phyloP scores from a whole-genome alignment of 2,797 vertebrate genomes.

The Megaceryle alcyon region DNA sequence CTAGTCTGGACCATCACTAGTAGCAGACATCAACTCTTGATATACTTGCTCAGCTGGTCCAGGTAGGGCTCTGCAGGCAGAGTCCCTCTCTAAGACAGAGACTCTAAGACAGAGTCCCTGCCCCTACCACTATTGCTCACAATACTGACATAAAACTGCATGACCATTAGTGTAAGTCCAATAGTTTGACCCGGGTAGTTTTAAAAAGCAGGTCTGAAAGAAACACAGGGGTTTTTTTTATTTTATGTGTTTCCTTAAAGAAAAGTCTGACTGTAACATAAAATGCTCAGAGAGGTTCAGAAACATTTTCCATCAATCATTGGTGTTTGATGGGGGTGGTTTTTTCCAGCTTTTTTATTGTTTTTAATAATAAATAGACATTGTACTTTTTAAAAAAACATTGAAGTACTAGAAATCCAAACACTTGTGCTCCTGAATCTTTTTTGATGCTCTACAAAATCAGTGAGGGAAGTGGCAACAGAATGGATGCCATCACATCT shows the following conservation, averaged over 20 bases:
- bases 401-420: neutral
- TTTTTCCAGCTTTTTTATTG: neutral
- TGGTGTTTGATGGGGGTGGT: rapidly evolving
- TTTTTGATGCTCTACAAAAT: neutral
- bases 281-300: neutral
- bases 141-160: neutral
- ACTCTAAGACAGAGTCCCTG: neutral
- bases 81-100: too few relatives aligned
- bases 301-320: neutral
- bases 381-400: neutral
- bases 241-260: neutral
- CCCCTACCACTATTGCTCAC: neutral
- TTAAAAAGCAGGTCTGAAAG: neutral
- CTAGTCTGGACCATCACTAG: neutral
- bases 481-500: neutral
- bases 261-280: neutral
- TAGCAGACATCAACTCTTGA: neutral
- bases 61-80: neutral
- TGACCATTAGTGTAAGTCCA: neutral
- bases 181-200: neutral
- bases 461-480: neutral
- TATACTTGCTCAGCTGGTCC: neutral
- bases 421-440: neutral
- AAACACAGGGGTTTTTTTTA: neutral
- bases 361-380: neutral